Percentiles rank a stretch among this genome's conserved stretches.
Evolutionary conservation across 2,888 invertebrate species (phyloP).

Genomic region (Tachina grossa): DNA sequence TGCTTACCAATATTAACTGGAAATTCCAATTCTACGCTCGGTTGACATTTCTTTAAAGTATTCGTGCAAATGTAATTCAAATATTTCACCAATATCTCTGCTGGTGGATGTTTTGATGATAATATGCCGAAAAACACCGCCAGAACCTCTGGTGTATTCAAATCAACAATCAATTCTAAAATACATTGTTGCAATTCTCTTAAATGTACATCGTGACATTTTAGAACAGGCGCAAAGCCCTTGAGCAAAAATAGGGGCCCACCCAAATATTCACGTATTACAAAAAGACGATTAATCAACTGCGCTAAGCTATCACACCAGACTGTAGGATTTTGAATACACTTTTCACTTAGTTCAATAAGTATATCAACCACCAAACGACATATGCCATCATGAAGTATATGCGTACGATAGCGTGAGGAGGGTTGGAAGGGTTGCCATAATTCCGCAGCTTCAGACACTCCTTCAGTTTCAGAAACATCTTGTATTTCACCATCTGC

Average conservation of each 20-base stretch:
- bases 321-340: constrained; percentile 77
- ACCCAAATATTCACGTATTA: constrained; percentile 82
- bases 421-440: constrained; percentile 80
- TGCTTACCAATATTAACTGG: constrained; percentile 77
- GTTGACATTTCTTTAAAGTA: constrained; percentile 78
- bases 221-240: constrained; percentile 80
- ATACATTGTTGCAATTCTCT: constrained; percentile 86
- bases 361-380: constrained; percentile 81
- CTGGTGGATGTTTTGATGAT: constrained; percentile 84
- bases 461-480: constrained; percentile 79
- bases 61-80: constrained; percentile 82
- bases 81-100: constrained; percentile 85
- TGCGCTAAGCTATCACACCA: constrained; percentile 81
- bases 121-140: constrained; percentile 85
- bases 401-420: constrained; percentile 80
- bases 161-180: constrained; percentile 85
- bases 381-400: constrained; percentile 81
- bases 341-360: constrained; percentile 79
- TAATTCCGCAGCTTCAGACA: constrained; percentile 75
- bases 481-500: constrained; percentile 82
- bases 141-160: constrained; percentile 83
- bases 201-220: constrained; percentile 77
- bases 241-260: constrained; percentile 80
- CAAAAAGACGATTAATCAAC: constrained; percentile 80
- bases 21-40: constrained; percentile 80